phyloP scores from a whole-genome alignment of 2,888 invertebrate species.

The Leuctra nigra region DNA sequence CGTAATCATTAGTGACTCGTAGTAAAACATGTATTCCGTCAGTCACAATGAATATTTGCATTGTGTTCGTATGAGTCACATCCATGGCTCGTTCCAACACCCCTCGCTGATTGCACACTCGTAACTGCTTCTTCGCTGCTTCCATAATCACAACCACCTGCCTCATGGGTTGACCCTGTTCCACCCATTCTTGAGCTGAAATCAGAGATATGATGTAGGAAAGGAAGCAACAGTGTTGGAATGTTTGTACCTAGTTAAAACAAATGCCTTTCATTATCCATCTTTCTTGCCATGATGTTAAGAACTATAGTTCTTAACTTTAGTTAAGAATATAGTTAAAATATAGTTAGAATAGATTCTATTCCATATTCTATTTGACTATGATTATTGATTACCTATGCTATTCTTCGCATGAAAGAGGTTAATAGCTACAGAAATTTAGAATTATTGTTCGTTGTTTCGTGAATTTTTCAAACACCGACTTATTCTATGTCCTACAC shows the following conservation, averaged over 20 bases:
- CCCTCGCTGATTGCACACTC: conserved; percentile 40
- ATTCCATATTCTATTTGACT: too few species aligned
- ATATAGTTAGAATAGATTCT: too few species aligned
- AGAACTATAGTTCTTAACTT: too few species aligned
- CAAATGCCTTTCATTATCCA: neutral
- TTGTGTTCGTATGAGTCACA: conserved; percentile 32
- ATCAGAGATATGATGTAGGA: too few species aligned
- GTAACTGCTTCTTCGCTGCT: conserved; percentile 36
- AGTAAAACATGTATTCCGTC: conserved; percentile 41
- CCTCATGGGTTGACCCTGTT: conserved; percentile 36
- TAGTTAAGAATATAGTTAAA: too few species aligned
- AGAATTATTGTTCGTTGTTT: too few species aligned
- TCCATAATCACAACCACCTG: conserved; percentile 40
- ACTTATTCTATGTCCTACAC: too few species aligned
- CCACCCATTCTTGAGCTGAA: conserved; percentile 41
- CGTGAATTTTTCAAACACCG: too few species aligned
- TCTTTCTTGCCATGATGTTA: too few species aligned
- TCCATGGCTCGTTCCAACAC: conserved; percentile 42
- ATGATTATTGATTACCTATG: too few species aligned
- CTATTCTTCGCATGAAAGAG: too few species aligned
- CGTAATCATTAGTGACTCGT: conserved; percentile 45
- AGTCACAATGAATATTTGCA: conserved; percentile 37
- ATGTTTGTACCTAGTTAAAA: neutral
- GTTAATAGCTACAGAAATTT: too few species aligned
- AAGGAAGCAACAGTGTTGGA: neutral